Percentiles rank a stretch among this genome's conserved stretches.
phyloP scores from a whole-genome alignment of 2,113 vertebrate genomes.

The Scortum barcoo region DNA sequence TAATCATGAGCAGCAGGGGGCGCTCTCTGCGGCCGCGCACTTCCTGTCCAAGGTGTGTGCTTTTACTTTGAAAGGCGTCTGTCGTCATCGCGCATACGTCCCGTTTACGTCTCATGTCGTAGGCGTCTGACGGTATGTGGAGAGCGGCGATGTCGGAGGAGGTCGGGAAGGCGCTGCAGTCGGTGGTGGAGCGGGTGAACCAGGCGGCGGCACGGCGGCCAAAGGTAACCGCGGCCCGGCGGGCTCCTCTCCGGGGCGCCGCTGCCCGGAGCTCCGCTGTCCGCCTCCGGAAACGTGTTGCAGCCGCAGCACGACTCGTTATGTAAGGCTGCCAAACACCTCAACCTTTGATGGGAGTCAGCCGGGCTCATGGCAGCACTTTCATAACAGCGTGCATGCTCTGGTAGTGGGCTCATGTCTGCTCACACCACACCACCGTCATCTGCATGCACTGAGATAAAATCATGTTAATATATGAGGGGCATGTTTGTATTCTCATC shows the following conservation, averaged over 20 bases:
- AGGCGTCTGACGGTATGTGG: slow-evolving; percentile 79
- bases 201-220: slow-evolving; percentile 84
- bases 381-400: slow-evolving; percentile 51
- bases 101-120: slow-evolving; percentile 36
- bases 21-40: background rate
- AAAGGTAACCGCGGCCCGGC: slow-evolving; percentile 74
- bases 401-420: background rate
- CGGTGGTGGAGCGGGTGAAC: slow-evolving; percentile 85
- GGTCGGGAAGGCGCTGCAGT: slow-evolving; percentile 83
- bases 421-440: background rate
- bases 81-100: slow-evolving; percentile 46
- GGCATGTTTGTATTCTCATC: background rate
- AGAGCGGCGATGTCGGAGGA: slow-evolving; percentile 87
- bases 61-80: slow-evolving; percentile 64
- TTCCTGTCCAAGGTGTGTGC: background rate
- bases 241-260: background rate
- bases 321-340: slow-evolving; percentile 71
- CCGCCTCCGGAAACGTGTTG: background rate
- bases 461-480: no score
- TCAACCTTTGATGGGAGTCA: slow-evolving; percentile 69
- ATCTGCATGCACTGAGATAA: background rate
- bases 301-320: slow-evolving; percentile 57
- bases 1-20: slow-evolving; percentile 4
- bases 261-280: background rate
- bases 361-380: slow-evolving; percentile 44